These are phyloP conservation scores for Diploptera punctata DNA, from an alignment of 2,888 invertebrate genomes.

Conservation along the genomic window DNA sequence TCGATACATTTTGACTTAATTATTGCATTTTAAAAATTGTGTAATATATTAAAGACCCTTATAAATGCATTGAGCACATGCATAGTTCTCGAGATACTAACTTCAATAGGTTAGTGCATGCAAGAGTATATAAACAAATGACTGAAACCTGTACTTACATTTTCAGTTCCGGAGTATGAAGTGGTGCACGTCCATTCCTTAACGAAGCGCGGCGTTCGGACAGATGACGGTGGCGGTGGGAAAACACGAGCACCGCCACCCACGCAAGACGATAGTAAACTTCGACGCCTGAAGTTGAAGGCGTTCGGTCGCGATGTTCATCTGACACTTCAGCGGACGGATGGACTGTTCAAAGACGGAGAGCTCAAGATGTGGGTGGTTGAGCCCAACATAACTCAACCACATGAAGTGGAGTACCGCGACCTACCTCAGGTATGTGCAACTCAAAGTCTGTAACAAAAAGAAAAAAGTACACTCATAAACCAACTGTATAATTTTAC, in stretches of 20 bases:
- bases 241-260: conserved; percentile 50
- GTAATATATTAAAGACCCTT: too few species aligned
- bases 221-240: conserved; percentile 48
- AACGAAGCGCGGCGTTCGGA: conserved; percentile 54
- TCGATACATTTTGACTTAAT: too few species aligned
- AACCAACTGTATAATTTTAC: too few species aligned
- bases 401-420: conserved; percentile 80
- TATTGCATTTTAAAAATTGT: too few species aligned
- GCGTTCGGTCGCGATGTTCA: conserved; percentile 82
- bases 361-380: conserved; percentile 84
- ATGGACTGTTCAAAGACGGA: conserved; percentile 77
- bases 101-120: too few species aligned
- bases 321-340: conserved; percentile 75
- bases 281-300: conserved; percentile 68
- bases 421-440: conserved; percentile 74
- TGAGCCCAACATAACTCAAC: conserved; percentile 76
- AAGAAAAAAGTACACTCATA: too few species aligned
- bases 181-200: conserved; percentile 73
- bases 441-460: too few species aligned
- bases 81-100: too few species aligned
- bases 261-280: conserved; percentile 45
- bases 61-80: too few species aligned
- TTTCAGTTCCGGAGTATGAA: conserved; percentile 81
- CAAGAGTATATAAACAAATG: too few species aligned
- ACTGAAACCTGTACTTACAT: too few species aligned